These are phyloP conservation scores for Pyrgus malvae DNA, from an alignment of 2,888 invertebrate genomes.

Conservation along the genomic window DNA sequence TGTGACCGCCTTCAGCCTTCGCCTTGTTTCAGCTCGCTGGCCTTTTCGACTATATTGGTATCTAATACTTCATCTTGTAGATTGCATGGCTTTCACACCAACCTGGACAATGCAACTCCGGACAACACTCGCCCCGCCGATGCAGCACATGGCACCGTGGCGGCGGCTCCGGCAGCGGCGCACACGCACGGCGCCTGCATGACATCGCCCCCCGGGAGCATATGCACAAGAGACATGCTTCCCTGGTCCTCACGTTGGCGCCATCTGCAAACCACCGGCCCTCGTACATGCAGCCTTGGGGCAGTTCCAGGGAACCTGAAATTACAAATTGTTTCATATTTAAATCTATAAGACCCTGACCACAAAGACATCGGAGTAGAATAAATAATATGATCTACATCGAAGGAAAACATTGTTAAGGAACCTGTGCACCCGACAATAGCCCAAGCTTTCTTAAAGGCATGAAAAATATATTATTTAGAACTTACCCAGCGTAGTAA, in stretches of 20 bases:
- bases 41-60: not conserved
- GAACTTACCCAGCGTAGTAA: too few relatives aligned
- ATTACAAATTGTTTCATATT: too few relatives aligned
- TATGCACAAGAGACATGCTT: slow-evolving; percentile 90
- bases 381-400: too few relatives aligned
- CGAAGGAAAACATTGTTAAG: too few relatives aligned
- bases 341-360: too few relatives aligned
- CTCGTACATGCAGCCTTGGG: slow-evolving; percentile 86
- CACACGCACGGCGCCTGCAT: slow-evolving; percentile 90
- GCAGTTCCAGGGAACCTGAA: slow-evolving; percentile 35
- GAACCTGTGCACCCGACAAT: too few relatives aligned
- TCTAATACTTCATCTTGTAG: not conserved
- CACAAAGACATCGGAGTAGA: too few relatives aligned
- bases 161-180: slow-evolving; percentile 87
- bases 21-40: too few relatives aligned
- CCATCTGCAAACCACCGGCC: slow-evolving; percentile 86
- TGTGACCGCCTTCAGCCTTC: too few relatives aligned
- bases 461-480: too few relatives aligned
- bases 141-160: slow-evolving; percentile 87
- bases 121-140: slow-evolving; percentile 87
- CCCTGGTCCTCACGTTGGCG: slow-evolving; percentile 84
- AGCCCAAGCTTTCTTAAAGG: too few relatives aligned
- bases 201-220: slow-evolving; percentile 87
- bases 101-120: slow-evolving; percentile 89
- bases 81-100: not conserved